Conservation (phyloP, 92 coral and sea anemone genomes). For the Zoanthus gigantus region DNA sequence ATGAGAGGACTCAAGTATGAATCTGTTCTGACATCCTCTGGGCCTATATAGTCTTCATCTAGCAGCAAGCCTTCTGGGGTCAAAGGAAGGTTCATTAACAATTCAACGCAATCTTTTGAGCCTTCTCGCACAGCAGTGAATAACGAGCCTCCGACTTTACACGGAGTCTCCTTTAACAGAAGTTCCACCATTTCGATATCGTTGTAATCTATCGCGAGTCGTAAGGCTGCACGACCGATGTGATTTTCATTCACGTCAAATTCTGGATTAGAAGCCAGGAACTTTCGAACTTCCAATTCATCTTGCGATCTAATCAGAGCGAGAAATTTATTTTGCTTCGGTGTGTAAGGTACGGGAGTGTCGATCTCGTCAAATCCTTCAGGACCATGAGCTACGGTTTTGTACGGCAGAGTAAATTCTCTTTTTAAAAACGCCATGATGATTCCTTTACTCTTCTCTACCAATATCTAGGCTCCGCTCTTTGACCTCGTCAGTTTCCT, state of each 20-base stretch:
- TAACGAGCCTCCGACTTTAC: constrained; percentile 65
- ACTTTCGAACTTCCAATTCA: constrained; percentile 36
- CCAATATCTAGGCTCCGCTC: too few species aligned
- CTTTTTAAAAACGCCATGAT: not conserved
- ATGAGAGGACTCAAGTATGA: constrained; percentile 6
- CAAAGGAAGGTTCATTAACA: constrained; percentile 23
- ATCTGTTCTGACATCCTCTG: constrained; percentile 5
- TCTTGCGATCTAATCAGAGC: constrained; percentile 52
- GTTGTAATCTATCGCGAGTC: constrained; percentile 53
- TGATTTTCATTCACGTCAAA: constrained; percentile 39
- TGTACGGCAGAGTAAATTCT: not conserved
- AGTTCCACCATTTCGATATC: constrained; percentile 60
- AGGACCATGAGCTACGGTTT: constrained; percentile 7
- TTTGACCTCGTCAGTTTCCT: too few species aligned
- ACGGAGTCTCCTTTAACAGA: constrained; percentile 63
- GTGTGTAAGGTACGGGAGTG: not conserved
- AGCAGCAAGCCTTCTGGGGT: not conserved
- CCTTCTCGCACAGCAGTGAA: constrained; percentile 76
- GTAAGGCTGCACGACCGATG: constrained; percentile 58
- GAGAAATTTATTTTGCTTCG: constrained; percentile 45
- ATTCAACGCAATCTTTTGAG: constrained; percentile 64
- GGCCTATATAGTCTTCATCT: constrained; percentile 2
- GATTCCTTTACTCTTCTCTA: not conserved
- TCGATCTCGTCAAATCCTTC: constrained; percentile 46
- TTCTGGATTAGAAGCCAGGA: constrained; percentile 23